Percentiles rank a stretch among this genome's conserved stretches.
Evolutionary conservation across 2,888 invertebrate genomes (phyloP).

Genomic region (Thecocarcelia acutangulata): DNA sequence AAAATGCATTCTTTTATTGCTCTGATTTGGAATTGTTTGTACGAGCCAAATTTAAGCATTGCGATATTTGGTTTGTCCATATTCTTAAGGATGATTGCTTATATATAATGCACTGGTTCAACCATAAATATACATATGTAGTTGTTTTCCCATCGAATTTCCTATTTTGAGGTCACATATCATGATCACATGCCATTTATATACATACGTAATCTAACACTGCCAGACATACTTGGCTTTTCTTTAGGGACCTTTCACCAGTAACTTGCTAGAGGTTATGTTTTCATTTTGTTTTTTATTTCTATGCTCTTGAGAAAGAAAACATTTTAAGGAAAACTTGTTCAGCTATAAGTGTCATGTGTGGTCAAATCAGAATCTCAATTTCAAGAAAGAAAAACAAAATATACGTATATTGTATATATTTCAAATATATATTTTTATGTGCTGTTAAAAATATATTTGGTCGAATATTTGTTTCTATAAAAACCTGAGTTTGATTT

Average conservation of each 20-base stretch:
- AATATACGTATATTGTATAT: too few species aligned
- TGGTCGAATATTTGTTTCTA: too few species aligned
- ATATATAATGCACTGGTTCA: constrained; percentile 51
- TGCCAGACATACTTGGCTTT: too few species aligned
- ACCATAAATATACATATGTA: constrained; percentile 34
- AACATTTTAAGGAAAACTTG: constrained; percentile 40
- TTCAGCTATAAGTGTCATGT: constrained; percentile 28
- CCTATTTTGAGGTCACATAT: constrained; percentile 28
- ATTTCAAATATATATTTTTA: not conserved
- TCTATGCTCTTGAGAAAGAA: constrained; percentile 19
- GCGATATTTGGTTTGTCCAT: constrained; percentile 20
- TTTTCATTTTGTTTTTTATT: constrained; percentile 25
- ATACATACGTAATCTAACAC: constrained; percentile 16
- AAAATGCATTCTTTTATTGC: too few species aligned
- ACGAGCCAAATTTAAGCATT: constrained; percentile 9
- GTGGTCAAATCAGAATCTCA: constrained; percentile 42
- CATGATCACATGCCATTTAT: constrained; percentile 31
- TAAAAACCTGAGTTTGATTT: too few species aligned
- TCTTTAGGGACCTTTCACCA: not conserved
- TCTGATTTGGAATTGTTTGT: not conserved
- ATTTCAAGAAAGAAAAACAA: constrained; percentile 3
- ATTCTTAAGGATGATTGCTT: constrained; percentile 56
- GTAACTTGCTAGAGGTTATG: constrained; percentile 51
- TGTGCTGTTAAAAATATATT: constrained; percentile 36
- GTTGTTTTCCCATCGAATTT: constrained; percentile 18